phyloP scores from a whole-genome alignment of 2,888 invertebrate species.

The Metopia argyrocephala region DNA sequence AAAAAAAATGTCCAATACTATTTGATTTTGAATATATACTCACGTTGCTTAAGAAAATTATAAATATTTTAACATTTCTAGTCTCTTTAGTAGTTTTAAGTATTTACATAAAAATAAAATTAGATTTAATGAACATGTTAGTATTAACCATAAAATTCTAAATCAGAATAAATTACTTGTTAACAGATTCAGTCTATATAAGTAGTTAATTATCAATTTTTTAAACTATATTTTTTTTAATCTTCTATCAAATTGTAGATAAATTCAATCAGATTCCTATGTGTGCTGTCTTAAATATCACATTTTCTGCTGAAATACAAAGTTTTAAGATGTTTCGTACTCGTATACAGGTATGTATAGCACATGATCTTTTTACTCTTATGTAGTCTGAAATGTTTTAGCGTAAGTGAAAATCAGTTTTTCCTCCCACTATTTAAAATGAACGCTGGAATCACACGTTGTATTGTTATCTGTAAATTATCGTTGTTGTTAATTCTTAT shows the following conservation, averaged over 20 bases:
- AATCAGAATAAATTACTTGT: not conserved
- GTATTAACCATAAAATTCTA: not conserved
- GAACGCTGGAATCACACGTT: conserved; percentile 49
- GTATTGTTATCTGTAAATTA: conserved; percentile 45
- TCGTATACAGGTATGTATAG: not conserved
- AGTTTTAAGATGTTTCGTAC: not conserved
- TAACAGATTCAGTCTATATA: not conserved
- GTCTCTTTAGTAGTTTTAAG: too few species aligned
- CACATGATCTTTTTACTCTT: not conserved
- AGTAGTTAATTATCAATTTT: not conserved
- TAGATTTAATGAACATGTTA: too few species aligned
- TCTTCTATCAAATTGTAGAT: not conserved
- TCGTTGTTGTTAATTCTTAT: conserved; percentile 37
- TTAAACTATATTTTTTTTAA: not conserved
- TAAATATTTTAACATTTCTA: too few species aligned
- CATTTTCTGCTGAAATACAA: not conserved
- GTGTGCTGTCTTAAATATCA: not conserved
- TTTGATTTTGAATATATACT: too few species aligned
- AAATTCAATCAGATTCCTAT: not conserved
- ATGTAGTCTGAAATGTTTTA: not conserved
- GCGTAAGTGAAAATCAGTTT: conserved; percentile 38
- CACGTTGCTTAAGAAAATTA: too few species aligned
- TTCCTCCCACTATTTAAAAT: conserved; percentile 43
- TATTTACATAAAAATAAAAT: too few species aligned
- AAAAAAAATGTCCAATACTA: too few species aligned